A percentile compares a stretch with the other conserved stretches of the same genome.
Evolutionary conservation across 2,113 vertebrate genomes (phyloP).

Genomic region (Boulengeromyrus knoepffleri): DNA sequence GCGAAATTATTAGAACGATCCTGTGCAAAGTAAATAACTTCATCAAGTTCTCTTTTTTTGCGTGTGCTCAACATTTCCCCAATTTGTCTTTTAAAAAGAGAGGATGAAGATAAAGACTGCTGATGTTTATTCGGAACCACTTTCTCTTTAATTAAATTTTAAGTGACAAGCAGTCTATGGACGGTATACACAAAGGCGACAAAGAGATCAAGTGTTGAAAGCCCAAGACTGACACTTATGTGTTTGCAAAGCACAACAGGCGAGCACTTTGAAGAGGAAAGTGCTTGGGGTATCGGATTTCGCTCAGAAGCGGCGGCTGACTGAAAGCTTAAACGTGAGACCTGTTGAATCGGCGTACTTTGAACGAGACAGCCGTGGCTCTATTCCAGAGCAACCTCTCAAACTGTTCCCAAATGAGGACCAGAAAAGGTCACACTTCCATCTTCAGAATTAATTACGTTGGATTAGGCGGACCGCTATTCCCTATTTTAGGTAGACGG

Average conservation of each 20-base stretch:
- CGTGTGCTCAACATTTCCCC: background rate
- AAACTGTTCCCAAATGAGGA: conserved; percentile 27
- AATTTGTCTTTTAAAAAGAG: background rate
- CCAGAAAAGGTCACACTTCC: conserved; percentile 27
- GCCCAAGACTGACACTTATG: conserved; percentile 62
- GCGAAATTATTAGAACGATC: background rate
- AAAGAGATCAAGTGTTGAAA: conserved; percentile 55
- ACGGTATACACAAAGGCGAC: conserved; percentile 49
- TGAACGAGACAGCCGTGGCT: conserved; percentile 30
- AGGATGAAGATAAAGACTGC: background rate
- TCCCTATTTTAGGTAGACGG: background rate
- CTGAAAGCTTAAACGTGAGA: conserved; percentile 41
- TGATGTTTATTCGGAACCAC: conserved; percentile 5
- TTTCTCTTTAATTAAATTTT: conserved; percentile 33
- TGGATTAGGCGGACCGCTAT: conserved; percentile 14
- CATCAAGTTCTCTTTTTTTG: background rate
- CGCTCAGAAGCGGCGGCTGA: conserved; percentile 45
- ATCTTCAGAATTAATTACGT: conserved; percentile 20
- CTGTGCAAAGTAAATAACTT: background rate
- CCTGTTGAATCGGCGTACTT: conserved; percentile 41
- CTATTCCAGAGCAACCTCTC: conserved; percentile 23
- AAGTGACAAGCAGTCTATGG: conserved; percentile 42
- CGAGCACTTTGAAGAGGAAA: conserved; percentile 61
- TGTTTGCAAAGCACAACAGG: conserved; percentile 66
- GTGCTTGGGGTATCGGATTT: conserved; percentile 60